Conservation (phyloP, 2,797 vertebrate genomes). For the Manis pentadactyla region DNA sequence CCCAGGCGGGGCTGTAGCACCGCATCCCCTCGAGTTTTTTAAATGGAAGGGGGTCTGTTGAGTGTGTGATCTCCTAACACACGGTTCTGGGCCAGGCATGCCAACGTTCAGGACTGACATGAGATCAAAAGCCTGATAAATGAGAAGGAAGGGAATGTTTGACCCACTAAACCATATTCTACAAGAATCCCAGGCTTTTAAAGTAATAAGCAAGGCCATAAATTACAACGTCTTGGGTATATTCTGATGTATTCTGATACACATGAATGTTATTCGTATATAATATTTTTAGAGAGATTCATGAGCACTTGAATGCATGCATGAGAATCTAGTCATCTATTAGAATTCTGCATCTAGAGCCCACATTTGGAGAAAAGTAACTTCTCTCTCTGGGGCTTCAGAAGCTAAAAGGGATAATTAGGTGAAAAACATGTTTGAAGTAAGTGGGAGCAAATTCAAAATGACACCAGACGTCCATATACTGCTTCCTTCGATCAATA, state of each 20-base stretch:
- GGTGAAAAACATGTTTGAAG: slow-evolving; percentile 55
- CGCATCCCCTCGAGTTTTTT: slow-evolving; percentile 86
- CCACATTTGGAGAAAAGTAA: slow-evolving; percentile 37
- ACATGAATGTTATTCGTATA: slow-evolving; percentile 61
- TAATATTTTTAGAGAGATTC: slow-evolving; percentile 71
- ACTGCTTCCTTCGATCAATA: slow-evolving; percentile 2
- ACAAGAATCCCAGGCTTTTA: slow-evolving; percentile 95
- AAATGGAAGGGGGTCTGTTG: slow-evolving; percentile 87
- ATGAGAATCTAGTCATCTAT: not conserved
- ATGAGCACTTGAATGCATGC: not conserved
- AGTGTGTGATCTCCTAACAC: slow-evolving; percentile 88
- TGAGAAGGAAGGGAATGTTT: slow-evolving; percentile 95
- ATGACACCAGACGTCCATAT: not conserved
- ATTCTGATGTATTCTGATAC: slow-evolving; percentile 83
- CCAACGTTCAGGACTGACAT: slow-evolving; percentile 90
- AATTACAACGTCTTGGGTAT: slow-evolving; percentile 83
- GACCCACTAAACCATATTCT: slow-evolving; percentile 92
- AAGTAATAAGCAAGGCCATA: slow-evolving; percentile 91
- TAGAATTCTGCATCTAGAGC: not conserved
- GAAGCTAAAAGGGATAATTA: slow-evolving; percentile 44
- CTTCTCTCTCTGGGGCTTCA: slow-evolving; percentile 53
- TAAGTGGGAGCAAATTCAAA: slow-evolving; percentile 50
- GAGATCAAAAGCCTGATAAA: slow-evolving; percentile 97
- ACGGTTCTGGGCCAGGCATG: slow-evolving; percentile 90
- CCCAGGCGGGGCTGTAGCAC: slow-evolving; percentile 85